These are phyloP conservation scores for Corydoras maculifer DNA, from an alignment of 2,113 vertebrate species.

Conservation along the genomic window DNA sequence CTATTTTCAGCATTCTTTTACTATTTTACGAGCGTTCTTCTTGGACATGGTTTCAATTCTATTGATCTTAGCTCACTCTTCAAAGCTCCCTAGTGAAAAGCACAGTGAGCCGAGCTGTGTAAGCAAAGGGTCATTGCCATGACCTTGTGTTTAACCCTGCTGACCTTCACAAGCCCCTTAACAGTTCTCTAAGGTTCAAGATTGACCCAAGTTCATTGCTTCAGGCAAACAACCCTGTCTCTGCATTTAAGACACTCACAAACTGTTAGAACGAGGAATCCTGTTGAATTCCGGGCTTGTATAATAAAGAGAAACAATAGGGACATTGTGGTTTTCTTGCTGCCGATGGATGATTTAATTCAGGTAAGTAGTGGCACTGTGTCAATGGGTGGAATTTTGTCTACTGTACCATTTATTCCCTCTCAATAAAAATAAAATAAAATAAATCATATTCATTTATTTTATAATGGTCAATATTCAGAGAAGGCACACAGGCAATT, in stretches of 20 bases:
- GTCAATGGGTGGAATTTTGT: too few relatives aligned
- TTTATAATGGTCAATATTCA: too few relatives aligned
- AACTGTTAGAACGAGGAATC: too few relatives aligned
- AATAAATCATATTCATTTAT: too few relatives aligned
- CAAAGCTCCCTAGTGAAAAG: slow-evolving; percentile 29
- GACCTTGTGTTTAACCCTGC: slow-evolving; percentile 40
- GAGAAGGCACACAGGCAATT: too few relatives aligned
- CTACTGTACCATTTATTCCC: too few relatives aligned
- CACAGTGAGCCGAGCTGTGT: slow-evolving; percentile 37
- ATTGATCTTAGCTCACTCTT: slow-evolving; percentile 39
- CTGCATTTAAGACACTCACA: background rate
- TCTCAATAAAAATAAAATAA: too few relatives aligned
- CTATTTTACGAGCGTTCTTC: slow-evolving; percentile 30
- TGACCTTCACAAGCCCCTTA: slow-evolving; percentile 24
- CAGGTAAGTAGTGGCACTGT: too few relatives aligned
- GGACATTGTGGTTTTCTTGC: too few relatives aligned
- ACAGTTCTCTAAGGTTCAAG: background rate
- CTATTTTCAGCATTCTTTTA: slow-evolving; percentile 39
- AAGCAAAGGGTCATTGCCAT: slow-evolving; percentile 37
- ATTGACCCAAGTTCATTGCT: slow-evolving; percentile 19
- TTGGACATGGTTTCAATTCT: slow-evolving; percentile 40
- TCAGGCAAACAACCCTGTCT: slow-evolving; percentile 10
- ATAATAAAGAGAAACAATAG: background rate
- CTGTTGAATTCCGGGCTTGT: background rate
- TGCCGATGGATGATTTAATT: too few relatives aligned